A percentile compares a stretch with the other conserved stretches of the same genome.
These are phyloP conservation scores for Alviniconcha marisindica DNA, from an alignment of 1,140 invertebrate genomes.

Conservation along the genomic window DNA sequence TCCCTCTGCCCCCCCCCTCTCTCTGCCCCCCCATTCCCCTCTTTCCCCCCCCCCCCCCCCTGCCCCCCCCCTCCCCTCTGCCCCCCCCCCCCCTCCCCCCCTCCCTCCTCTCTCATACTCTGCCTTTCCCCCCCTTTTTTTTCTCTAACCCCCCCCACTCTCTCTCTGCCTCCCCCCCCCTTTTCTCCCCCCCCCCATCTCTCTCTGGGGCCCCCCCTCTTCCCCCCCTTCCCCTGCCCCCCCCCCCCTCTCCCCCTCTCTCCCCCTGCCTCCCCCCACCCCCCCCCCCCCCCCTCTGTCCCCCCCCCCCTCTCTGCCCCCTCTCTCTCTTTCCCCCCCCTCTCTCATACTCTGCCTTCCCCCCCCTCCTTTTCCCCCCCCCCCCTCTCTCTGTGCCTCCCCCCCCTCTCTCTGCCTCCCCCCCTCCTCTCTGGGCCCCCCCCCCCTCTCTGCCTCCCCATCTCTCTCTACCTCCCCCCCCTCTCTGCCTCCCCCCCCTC, in stretches of 20 bases:
- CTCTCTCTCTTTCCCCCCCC: background rate
- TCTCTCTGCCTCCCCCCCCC: background rate
- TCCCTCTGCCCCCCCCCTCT: background rate
- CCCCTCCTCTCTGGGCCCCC: no score
- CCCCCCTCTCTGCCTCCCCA: no score
- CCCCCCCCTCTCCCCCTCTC: background rate
- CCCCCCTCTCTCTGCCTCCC: no score
- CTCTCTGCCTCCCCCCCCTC: no score
- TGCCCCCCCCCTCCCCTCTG: background rate
- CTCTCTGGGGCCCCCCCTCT: background rate
- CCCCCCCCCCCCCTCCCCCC: background rate
- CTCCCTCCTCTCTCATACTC: background rate
- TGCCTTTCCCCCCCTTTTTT: background rate
- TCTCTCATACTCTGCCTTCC: background rate
- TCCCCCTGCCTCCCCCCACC: background rate
- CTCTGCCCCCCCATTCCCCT: conserved; percentile 2
- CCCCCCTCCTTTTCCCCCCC: background rate
- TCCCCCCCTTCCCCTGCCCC: no score
- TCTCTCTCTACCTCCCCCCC: no score
- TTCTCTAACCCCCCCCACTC: background rate
- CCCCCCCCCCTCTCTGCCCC: background rate
- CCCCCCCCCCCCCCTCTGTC: background rate
- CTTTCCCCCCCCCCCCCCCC: background rate
- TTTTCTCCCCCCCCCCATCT: background rate
- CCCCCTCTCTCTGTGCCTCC: background rate